Evolutionary conservation across 2,113 vertebrate genomes (phyloP).

Genomic region (Tachuris rubrigastra): DNA sequence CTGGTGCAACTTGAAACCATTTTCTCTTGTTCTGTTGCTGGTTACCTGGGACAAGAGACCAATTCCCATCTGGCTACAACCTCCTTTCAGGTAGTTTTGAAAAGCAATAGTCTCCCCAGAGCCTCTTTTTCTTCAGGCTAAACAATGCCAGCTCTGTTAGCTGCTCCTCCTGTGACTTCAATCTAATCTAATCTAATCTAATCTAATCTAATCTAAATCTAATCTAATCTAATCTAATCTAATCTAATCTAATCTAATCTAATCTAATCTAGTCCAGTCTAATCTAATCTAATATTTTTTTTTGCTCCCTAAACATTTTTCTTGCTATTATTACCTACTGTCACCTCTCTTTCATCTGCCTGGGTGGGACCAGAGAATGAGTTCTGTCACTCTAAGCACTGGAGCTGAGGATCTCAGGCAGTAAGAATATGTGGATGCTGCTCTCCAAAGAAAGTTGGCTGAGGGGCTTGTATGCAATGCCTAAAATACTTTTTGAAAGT

Average conservation of each 20-base stretch:
- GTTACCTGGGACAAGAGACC: background rate
- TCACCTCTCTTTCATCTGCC: background rate
- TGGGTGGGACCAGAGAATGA: background rate
- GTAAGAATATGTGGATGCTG: background rate
- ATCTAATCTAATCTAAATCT: background rate
- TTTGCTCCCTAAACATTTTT: background rate
- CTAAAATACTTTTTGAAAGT: background rate
- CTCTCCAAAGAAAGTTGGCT: background rate
- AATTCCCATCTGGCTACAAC: fast-evolving
- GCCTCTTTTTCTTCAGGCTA: background rate
- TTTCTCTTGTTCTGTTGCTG: background rate
- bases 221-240: background rate
- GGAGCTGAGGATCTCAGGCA: background rate
- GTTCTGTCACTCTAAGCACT: background rate
- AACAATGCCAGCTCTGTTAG: background rate
- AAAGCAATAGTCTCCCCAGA: background rate
- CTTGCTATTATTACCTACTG: background rate
- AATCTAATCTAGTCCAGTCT: background rate
- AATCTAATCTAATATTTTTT: background rate
- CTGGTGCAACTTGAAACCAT: fast-evolving
- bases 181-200: background rate
- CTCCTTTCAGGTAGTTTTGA: background rate
- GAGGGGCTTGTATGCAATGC: background rate
- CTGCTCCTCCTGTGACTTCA: background rate
- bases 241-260: background rate